phyloP scores from a whole-genome alignment of 2,797 vertebrate species.

The Chrysolophus pictus region DNA sequence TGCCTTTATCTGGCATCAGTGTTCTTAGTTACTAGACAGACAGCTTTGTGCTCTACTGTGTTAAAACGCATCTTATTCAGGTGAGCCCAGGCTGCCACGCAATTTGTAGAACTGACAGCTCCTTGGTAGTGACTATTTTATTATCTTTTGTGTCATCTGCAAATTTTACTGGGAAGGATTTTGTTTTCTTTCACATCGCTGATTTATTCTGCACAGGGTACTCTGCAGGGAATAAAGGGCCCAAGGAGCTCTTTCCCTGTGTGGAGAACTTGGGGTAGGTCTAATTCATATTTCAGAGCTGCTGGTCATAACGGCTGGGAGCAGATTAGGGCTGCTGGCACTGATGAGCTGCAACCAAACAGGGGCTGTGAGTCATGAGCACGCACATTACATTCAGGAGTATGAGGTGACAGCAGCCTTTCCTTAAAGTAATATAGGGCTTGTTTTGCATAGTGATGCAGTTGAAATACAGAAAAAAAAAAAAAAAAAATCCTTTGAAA shows the following conservation, averaged over 20 bases:
- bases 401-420: not conserved
- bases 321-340: conserved; percentile 51
- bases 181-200: conserved; percentile 66
- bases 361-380: conserved; percentile 48
- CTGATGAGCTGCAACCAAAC: conserved; percentile 52
- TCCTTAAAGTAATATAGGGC: not conserved
- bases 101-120: conserved; percentile 63
- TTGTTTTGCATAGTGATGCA: not conserved
- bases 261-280: not conserved
- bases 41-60: conserved; percentile 51
- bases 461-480: not conserved
- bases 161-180: conserved; percentile 67
- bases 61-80: conserved; percentile 65
- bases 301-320: conserved; percentile 52
- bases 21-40: conserved; percentile 49
- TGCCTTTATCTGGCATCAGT: conserved; percentile 44
- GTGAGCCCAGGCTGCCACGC: conserved; percentile 36
- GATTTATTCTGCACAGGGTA: conserved; percentile 60
- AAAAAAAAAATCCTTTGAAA: not conserved
- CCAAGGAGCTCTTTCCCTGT: conserved; percentile 36
- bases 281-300: conserved; percentile 66
- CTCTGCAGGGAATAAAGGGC: conserved; percentile 40
- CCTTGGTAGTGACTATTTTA: conserved; percentile 58
- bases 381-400: not conserved
- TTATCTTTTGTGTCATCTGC: conserved; percentile 70